These are phyloP conservation scores for Carlito syrichta DNA, from an alignment of 2,113 vertebrate species.

Conservation along the genomic window DNA sequence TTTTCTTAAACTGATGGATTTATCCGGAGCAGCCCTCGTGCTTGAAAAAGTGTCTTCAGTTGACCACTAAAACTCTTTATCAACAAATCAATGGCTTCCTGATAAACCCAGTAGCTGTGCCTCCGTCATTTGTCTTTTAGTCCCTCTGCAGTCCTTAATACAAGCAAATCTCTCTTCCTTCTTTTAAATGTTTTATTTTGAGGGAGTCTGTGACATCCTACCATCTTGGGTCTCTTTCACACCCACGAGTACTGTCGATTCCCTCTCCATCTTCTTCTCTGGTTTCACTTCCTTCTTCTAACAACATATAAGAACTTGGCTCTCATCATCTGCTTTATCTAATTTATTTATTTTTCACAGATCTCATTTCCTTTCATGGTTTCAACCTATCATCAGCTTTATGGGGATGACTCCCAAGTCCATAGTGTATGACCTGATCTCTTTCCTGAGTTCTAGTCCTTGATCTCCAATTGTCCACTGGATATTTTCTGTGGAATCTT, in stretches of 20 bases:
- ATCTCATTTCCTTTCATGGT: neutral
- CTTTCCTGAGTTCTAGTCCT: neutral
- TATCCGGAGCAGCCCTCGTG: neutral
- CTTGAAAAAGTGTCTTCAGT: neutral
- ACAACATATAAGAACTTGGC: neutral
- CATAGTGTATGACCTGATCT: neutral
- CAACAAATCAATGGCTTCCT: conserved; percentile 17
- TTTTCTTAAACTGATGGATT: conserved; percentile 25
- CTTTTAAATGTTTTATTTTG: neutral
- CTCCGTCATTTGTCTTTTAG: neutral
- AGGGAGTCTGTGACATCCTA: neutral
- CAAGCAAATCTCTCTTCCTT: neutral
- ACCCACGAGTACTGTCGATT: neutral
- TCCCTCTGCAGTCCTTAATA: neutral
- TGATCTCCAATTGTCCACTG: neutral
- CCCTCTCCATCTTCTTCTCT: neutral
- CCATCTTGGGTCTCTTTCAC: neutral
- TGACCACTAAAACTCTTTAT: neutral
- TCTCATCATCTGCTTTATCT: neutral
- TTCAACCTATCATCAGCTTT: neutral
- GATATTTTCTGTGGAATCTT: conserved; percentile 1
- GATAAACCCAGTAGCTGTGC: neutral
- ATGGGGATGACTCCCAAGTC: neutral
- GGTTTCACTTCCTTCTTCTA: neutral
- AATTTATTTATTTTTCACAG: conserved; percentile 18